Evolutionary conservation across 2,888 invertebrate genomes (phyloP), one percentile per base, ranked within the genome.

Genomic region (Plagodis pulveraria): DNA sequence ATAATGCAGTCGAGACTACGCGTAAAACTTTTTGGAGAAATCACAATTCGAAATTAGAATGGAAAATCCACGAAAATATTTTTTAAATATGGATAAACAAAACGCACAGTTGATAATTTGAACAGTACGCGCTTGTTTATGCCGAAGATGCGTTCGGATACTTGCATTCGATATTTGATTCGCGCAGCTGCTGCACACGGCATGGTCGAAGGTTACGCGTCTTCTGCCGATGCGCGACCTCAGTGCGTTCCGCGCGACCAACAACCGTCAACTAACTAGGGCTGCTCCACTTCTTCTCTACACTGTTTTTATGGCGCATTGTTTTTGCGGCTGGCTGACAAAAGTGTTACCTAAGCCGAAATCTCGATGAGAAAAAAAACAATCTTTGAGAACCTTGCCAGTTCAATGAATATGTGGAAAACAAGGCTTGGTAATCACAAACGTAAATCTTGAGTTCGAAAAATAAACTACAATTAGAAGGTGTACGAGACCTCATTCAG

Each of bases 151-250:
- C 11, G 43, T 56, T 56, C 56, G 63, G 77, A 88, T 91, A 91
- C 91, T 92, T 91, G 90, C 92, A 92, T 81, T 81, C 87, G 80
- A 74, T 83, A 80, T 70, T 86, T 89, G 70, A 91, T 74, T 53
- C 86, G 80, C 67, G 76, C 73, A 48, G 84, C 81, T 62, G 86
- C 82, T 56, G 83, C 81, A 77, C 92, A 92, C 81, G 89, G 91
- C 91, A 92, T 92, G 83, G 76, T 77, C 76, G 82, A 76, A 78
- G 78, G 81, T 82, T 80, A 77, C 73, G 74, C 73, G 72, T 72
- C 74, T 69, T 78, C 78, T 78, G 74, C 58, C 65, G 66, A 63
- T 63, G 58, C 74, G 66, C 73, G 73, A 76, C 73, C 76, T 74
- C 76, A 65, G 76, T 78, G 80, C 83, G 87, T 86, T 86, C 80